A percentile compares a stretch with the other conserved stretches of the same genome.
These are phyloP conservation scores for Rhopalosiphum nymphaeae DNA, from an alignment of 2,888 invertebrate genomes.

Conservation along the genomic window DNA sequence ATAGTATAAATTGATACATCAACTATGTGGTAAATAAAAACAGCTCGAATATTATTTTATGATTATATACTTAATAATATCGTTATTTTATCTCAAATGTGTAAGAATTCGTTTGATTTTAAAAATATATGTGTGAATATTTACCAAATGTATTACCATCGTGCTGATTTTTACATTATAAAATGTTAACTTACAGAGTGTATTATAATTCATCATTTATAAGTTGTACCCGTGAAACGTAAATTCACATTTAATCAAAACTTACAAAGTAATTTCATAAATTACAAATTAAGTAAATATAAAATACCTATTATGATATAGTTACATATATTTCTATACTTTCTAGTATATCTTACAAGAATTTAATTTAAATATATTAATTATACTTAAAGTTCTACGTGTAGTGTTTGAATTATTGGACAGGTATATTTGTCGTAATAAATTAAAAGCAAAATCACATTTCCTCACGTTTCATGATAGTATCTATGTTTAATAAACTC, in stretches of 20 bases:
- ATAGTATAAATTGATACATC: neutral
- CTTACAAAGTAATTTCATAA: neutral
- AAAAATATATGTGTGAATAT: neutral
- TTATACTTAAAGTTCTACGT: neutral
- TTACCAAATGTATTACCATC: neutral
- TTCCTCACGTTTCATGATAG: neutral
- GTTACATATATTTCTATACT: neutral
- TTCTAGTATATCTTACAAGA: neutral
- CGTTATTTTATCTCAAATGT: neutral
- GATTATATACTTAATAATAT: neutral
- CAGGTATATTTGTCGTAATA: neutral
- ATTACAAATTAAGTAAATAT: neutral
- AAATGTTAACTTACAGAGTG: neutral
- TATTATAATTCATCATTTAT: neutral
- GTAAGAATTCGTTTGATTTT: neutral
- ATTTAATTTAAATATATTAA: neutral
- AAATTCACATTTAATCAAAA: neutral
- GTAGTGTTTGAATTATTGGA: neutral
- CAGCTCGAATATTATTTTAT: neutral
- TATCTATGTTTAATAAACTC: constrained; percentile 11
- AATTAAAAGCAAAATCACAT: neutral
- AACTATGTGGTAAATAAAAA: neutral
- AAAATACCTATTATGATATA: neutral
- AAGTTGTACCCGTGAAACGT: neutral
- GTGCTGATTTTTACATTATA: neutral